Base-by-base conservation (phyloP, 2,888 invertebrate species). In the Helicoverpa assulta region DNA sequence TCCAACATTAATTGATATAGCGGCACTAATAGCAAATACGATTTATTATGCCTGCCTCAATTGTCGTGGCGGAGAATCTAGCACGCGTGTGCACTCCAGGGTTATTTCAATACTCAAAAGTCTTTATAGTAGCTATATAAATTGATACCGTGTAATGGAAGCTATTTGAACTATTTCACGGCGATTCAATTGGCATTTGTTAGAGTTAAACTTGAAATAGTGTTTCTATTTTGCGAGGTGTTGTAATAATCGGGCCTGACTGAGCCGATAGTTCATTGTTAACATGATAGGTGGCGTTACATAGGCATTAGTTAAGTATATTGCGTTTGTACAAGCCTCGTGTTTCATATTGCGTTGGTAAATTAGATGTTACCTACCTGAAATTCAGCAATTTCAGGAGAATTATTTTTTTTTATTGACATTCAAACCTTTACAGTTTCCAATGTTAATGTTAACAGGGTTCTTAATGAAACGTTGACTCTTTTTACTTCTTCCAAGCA, bases 1-100 rank as follows among this genome's bases (percentile, higher is more conserved):
- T 92, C 87, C 89, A 88, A 86, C 89, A 90, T 88, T 91, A 92
- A 92, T 91, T 92, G 90, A 90, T 92, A 88, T 91, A 85, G 88
- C 89, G 89, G 90, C 89, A 90, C 91, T 90, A 90, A 91, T 91
- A 86, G 87, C 86, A 87, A 87, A 89, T 90, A 85, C 85, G 86
- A 91, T 89, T 91, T 90, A 91, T 90, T 88, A 84, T 78, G 72
- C 79, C 70, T 68, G 73, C 67, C 70, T 78, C 78, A 70, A 78
- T 83, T 76, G 74, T 78, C 67, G 74, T 40, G 67, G 69, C 33
- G 47, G 57, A 51, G 71, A 81, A 74, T 78, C 69, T 67, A 59
- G 64, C 57, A 67, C 47, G 43, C 68, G 70, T 75, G 47, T 65
- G 65, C 29, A 67, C 29, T 59, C 55, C 29, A 16, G 5, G 62